Conservation (phyloP, 2,113 vertebrate species). For the Etheostoma cragini region DNA sequence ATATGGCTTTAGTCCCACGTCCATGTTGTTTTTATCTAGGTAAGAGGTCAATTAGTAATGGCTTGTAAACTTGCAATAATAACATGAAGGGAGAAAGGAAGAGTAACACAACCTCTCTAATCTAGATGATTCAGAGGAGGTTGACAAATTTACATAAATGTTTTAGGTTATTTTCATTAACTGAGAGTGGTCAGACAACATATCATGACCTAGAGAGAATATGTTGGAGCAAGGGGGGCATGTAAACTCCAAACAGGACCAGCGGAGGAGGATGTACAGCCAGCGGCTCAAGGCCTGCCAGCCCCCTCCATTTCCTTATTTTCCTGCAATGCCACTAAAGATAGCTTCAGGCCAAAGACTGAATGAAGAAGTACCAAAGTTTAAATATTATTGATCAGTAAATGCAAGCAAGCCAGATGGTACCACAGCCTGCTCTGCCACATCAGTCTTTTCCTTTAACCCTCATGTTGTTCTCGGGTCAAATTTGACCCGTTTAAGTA, state of each 20-base stretch:
- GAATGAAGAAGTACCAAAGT: conserved; percentile 77
- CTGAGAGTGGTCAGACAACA: background rate
- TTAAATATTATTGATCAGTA: conserved; percentile 63
- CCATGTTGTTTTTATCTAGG: background rate
- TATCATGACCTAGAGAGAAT: background rate
- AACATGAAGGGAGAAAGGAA: background rate
- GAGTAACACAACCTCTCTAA: background rate
- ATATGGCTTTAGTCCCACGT: background rate
- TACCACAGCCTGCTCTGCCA: background rate
- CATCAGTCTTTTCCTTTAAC: background rate
- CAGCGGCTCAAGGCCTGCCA: background rate
- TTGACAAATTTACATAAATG: background rate
- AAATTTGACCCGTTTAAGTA: too few relatives aligned
- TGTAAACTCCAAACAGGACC: conserved; percentile 25
- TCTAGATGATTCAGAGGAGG: background rate
- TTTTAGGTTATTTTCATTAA: background rate
- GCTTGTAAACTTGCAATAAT: background rate
- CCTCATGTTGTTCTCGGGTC: too few relatives aligned
- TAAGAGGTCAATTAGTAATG: background rate
- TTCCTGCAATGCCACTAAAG: conserved; percentile 47
- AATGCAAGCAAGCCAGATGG: conserved; percentile 10
- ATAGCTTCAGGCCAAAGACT: conserved; percentile 39
- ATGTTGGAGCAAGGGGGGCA: background rate
- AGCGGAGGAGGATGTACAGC: conserved; percentile 15
- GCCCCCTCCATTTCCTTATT: conserved; percentile 59